A percentile compares a stretch with the other conserved stretches of the same genome.
Conservation (phyloP, 2,888 invertebrate species). For the Agrochola macilenta region DNA sequence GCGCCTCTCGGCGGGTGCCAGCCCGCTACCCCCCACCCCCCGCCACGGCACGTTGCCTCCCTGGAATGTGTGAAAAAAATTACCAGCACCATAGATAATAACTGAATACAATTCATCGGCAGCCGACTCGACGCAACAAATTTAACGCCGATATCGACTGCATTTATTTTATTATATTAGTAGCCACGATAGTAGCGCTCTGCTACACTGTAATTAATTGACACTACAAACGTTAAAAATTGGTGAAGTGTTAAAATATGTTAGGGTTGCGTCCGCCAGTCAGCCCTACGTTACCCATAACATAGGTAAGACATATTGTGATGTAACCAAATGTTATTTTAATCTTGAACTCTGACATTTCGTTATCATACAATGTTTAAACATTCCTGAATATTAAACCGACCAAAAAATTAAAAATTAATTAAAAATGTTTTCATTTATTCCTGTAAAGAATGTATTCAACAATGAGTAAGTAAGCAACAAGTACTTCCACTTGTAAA, state of each 20-base stretch:
- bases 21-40: conserved; percentile 72
- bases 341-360: conserved; percentile 61
- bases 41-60: conserved; percentile 74
- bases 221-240: conserved; percentile 83
- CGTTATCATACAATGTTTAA: conserved; percentile 57
- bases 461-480: conserved; percentile 58
- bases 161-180: conserved; percentile 76
- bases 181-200: conserved; percentile 63
- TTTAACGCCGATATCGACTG: conserved; percentile 74
- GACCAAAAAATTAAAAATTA: conserved; percentile 30
- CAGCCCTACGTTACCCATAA: conserved; percentile 46
- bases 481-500: conserved; percentile 56
- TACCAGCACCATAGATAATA: conserved; percentile 72
- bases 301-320: conserved; percentile 65
- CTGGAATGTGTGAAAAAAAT: conserved; percentile 88
- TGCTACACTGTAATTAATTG: conserved; percentile 84
- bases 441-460: conserved; percentile 26
- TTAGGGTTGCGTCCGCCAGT: conserved; percentile 67
- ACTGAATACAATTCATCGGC: conserved; percentile 65
- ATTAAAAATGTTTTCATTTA: conserved; percentile 44
- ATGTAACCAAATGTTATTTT: conserved; percentile 63
- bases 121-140: conserved; percentile 69
- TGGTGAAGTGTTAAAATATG: conserved; percentile 80
- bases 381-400: conserved; percentile 47
- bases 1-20: conserved; percentile 79